Base-by-base conservation (phyloP, 2,888 invertebrate species). In the Luperina testacea region DNA sequence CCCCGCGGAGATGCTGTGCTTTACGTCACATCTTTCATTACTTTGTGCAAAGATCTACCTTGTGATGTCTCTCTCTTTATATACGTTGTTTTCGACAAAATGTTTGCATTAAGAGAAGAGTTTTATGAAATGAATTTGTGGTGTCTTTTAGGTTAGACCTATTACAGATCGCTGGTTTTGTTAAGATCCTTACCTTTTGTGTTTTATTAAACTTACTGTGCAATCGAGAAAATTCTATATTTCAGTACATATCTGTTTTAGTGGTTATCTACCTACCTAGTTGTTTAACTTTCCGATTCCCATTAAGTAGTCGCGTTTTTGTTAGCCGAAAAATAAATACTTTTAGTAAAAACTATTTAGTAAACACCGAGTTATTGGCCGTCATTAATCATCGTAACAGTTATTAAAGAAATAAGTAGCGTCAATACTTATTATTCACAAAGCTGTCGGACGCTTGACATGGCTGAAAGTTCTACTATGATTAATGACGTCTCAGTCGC, bases 321-420 rank as follows among this genome's bases (percentile, higher is more conserved):
- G 45, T 38, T n/a, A 38, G 51, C 17, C 38, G 24, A 24, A 51
- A 78, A 59, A 67, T 51, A 80, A 73, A 53, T 45, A 45, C 13
- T 17, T 38, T 13, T 20, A 53, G 6, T 9, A 63, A 24, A 38
- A 67, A 65, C 8, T 57, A 20, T 65, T 82, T 65, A 74, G 24
- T 71, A 13, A 64, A 57, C 17, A 69, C 8, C 15, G 72, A 80
- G 45, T 32, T 61, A 65, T 73, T 70, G 27, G 17, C 17, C 9
- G 53, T 65, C 72, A 63, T 81, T 63, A 70, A 64, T 81, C 85
- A 81, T 73, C 53, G 51, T 13, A 48, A 53, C 63, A 24, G 64
- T 69, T 79, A 77, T 76, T 65, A 82, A 65, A 79, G 68, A 82
- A 82, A 61, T 72, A 69, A 65, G 38, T 57, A 78, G 42, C 57